Base-by-base conservation (phyloP, 1,140 invertebrate species). In the Trichonephila inaurata region DNA sequence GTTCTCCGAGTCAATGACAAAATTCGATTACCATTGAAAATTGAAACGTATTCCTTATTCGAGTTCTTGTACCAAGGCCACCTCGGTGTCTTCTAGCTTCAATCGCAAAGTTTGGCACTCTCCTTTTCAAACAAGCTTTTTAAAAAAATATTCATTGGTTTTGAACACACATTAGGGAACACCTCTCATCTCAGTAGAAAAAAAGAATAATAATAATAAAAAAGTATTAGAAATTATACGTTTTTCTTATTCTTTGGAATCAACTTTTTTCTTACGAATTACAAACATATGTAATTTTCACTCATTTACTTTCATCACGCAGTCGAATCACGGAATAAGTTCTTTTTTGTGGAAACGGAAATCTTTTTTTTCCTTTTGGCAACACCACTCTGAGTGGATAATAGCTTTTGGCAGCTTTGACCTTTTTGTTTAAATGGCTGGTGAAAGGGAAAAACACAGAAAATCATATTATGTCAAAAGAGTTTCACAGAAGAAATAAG, bases 381-480 rank as follows among this genome's bases (percentile, higher is more conserved):
- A 69, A 69, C 14, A 12, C n/a, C 14, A 21, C 66, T 21, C n/a
- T 7, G 66, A 24, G n/a, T 69, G 28, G 33, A 77, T 77, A 77
- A 77, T 77, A 28, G 33, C 33, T 77, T 28, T 77, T 77, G 72
- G 28, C 72, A 77, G 72, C 33, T 18, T 2, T 18, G 14, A 16
- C 28, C 28, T 77, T 16, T 33, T 6, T 14, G 28, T 40, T 77
- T 40, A 77, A 77, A 33, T 33, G 72, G 28, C 19, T 40, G 18
- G 5, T 0, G 72, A 19, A 77, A 14, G 40, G 33, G 72, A 14
- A 24, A n/a, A 10, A 24, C 5, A 12, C 66, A 40, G 28, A 77
- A 33, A 77, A 77, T 77, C 28, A 40, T 77, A 40, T 77, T 77
- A 77, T 28, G 72, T 40, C 72, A 77, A 77, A 77, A 77, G 28